Evolutionary conservation across 1,140 invertebrate genomes (phyloP).

Genomic region (Hesperophylax magnus): DNA sequence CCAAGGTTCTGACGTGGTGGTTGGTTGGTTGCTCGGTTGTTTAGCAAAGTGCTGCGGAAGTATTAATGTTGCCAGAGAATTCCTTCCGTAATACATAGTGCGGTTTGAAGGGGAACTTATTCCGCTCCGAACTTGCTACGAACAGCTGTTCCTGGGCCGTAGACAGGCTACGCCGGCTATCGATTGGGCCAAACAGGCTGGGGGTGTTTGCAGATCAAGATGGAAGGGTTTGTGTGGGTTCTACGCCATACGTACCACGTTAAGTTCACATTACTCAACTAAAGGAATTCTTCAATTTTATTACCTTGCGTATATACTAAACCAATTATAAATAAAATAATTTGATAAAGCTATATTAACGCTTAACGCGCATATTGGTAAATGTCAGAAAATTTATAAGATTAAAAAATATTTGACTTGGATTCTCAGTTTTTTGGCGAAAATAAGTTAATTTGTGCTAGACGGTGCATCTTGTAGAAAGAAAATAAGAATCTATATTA

Average conservation of each 20-base stretch:
- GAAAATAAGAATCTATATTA: too few relatives aligned
- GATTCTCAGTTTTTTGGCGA: too few relatives aligned
- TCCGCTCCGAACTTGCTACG: neutral
- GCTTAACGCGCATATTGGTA: too few relatives aligned
- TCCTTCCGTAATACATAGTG: neutral
- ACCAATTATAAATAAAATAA: neutral
- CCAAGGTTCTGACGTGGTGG: neutral
- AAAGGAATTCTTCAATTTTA: neutral
- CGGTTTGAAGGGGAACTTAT: neutral
- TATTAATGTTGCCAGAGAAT: neutral
- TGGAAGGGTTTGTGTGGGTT: neutral
- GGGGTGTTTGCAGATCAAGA: neutral
- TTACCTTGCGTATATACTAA: neutral
- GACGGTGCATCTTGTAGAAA: too few relatives aligned
- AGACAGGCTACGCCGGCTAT: constrained; percentile 32
- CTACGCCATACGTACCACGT: neutral
- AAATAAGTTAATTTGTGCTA: too few relatives aligned
- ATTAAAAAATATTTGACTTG: too few relatives aligned
- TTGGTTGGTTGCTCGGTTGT: neutral
- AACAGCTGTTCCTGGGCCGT: constrained; percentile 24
- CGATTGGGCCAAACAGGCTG: constrained; percentile 10
- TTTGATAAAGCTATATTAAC: neutral
- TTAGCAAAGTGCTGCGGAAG: neutral
- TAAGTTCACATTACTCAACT: neutral
- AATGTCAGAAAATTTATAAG: too few relatives aligned